A percentile compares a stretch with the other conserved stretches of the same genome.
Conservation (phyloP, 2,797 vertebrate genomes). For the Gymnocypris eckloni region DNA sequence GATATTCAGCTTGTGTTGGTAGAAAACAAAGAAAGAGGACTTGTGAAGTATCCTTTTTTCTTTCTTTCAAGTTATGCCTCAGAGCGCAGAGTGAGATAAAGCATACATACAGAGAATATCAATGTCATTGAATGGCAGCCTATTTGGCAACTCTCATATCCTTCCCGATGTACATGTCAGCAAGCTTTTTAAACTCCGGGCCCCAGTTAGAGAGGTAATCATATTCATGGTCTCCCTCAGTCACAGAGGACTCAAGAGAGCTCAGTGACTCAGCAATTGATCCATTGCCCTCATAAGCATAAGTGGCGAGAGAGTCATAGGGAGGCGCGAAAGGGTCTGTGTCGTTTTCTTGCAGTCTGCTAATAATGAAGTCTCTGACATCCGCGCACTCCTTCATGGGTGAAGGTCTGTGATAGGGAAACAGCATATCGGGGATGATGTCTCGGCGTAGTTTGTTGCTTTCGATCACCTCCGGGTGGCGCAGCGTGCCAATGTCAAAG, state of each 20-base stretch:
- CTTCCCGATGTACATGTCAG: conserved; percentile 86
- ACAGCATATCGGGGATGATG: conserved; percentile 82
- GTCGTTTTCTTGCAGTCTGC: conserved; percentile 84
- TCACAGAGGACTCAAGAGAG: conserved; percentile 82
- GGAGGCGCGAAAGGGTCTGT: conserved; percentile 83
- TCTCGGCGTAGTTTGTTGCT: conserved; percentile 84
- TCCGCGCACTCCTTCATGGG: conserved; percentile 81
- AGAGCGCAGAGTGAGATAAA: background rate
- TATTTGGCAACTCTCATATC: conserved; percentile 81
- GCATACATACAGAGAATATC: background rate
- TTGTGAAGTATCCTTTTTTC: conserved; percentile 22
- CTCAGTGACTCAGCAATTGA: conserved; percentile 87
- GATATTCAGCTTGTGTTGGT: conserved; percentile 45
- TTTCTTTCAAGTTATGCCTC: conserved; percentile 16
- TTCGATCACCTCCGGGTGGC: conserved; percentile 83
- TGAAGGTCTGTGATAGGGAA: conserved; percentile 81
- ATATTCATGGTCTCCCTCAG: conserved; percentile 85
- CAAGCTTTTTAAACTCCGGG: conserved; percentile 86
- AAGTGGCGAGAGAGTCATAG: conserved; percentile 87
- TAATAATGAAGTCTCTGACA: conserved; percentile 86
- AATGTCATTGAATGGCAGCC: conserved; percentile 19
- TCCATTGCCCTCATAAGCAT: conserved; percentile 86
- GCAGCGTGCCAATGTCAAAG: conserved; percentile 87
- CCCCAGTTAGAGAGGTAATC: conserved; percentile 89
- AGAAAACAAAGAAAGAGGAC: conserved; percentile 46